These are phyloP conservation scores for Oreochromis spilurus DNA, from an alignment of 2,113 vertebrate species.

Conservation along the genomic window DNA sequence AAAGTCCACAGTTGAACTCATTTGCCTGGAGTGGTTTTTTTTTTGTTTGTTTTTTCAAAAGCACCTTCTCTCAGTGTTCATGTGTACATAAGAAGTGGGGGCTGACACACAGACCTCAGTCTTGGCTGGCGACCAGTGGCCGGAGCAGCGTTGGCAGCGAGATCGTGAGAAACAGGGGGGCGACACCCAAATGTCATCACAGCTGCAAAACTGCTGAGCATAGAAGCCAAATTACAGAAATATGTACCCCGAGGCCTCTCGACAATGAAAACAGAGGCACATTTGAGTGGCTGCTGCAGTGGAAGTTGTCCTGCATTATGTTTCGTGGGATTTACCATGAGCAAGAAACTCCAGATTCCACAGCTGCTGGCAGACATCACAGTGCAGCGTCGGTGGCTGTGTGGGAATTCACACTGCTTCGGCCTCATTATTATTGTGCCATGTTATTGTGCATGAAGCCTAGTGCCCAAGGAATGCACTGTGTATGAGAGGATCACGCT, in stretches of 20 bases:
- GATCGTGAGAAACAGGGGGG: constrained; percentile 91
- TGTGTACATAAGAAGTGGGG: constrained; percentile 71
- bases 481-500: background rate
- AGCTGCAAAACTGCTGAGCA: constrained; percentile 89
- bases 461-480: background rate
- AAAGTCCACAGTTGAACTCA: constrained; percentile 38
- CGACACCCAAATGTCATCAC: constrained; percentile 88
- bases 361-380: constrained; percentile 70
- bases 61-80: constrained; percentile 64
- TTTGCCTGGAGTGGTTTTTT: constrained; percentile 50
- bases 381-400: constrained; percentile 46
- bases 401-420: constrained; percentile 32
- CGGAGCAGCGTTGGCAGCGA: constrained; percentile 73
- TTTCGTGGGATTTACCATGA: constrained; percentile 68
- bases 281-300: constrained; percentile 69
- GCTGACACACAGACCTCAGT: constrained; percentile 74
- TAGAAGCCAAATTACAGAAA: constrained; percentile 89
- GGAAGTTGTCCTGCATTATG: constrained; percentile 63
- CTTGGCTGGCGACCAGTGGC: constrained; percentile 79
- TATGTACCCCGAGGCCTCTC: constrained; percentile 81
- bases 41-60: constrained; percentile 32
- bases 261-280: constrained; percentile 79
- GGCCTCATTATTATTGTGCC: constrained; percentile 13
- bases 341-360: constrained; percentile 51
- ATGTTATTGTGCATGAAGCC: constrained; percentile 30